A percentile compares a stretch with the other conserved stretches of the same genome.
These are phyloP conservation scores for Bungarus multicinctus DNA, from an alignment of 2,113 vertebrate genomes.

Conservation along the genomic window DNA sequence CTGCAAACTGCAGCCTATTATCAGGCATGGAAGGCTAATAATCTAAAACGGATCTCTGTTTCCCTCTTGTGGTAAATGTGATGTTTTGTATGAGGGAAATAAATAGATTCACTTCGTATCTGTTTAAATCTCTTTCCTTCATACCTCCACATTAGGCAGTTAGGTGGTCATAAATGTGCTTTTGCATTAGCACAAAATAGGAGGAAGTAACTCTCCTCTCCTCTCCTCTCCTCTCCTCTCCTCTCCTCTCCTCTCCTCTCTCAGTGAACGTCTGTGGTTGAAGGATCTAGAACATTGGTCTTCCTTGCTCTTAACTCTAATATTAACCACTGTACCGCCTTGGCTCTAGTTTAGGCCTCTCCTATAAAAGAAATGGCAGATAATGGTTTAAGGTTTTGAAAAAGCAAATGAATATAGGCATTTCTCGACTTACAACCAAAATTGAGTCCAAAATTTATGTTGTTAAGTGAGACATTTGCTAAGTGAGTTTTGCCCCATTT, in stretches of 20 bases:
- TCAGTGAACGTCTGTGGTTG: not conserved
- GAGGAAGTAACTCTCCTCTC: not conserved
- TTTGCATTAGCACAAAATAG: not conserved
- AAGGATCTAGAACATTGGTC: not conserved
- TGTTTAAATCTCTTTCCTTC: not conserved
- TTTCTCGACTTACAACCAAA: not conserved
- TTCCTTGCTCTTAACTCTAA: not conserved
- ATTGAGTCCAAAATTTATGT: not conserved
- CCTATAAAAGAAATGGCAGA: not conserved
- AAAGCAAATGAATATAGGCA: not conserved
- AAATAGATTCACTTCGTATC: not conserved
- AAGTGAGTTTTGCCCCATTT: not conserved
- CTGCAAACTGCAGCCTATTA: not conserved
- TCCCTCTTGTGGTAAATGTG: conserved; percentile 60
- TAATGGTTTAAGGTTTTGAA: not conserved
- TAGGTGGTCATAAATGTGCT: too few species aligned
- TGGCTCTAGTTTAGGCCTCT: not conserved
- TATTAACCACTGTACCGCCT: not conserved
- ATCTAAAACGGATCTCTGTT: conserved; percentile 48
- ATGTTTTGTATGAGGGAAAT: conserved; percentile 17
- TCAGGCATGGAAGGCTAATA: not conserved
- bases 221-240: not conserved
- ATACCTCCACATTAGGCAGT: not conserved
- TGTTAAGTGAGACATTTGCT: not conserved
- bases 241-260: too few species aligned